These are phyloP conservation scores for Lomographa bimaculata DNA, from an alignment of 2,888 invertebrate species.

Conservation along the genomic window DNA sequence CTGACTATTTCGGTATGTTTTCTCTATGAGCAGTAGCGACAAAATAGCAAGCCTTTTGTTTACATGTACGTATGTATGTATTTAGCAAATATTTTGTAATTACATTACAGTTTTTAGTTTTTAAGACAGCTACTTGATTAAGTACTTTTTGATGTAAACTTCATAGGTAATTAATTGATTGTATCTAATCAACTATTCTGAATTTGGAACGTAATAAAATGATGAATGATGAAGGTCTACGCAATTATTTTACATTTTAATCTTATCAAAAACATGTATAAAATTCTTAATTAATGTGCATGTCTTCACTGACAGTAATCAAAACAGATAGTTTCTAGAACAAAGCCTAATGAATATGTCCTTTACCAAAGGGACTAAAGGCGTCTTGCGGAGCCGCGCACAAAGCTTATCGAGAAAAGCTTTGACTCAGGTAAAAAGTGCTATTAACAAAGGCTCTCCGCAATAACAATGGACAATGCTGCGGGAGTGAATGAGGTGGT, in stretches of 20 bases:
- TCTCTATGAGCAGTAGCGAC: slow-evolving; percentile 22
- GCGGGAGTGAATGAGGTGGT: slow-evolving; percentile 22
- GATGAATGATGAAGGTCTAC: too few species aligned
- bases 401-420: slow-evolving; percentile 51
- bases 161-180: slow-evolving; percentile 7
- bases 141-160: slow-evolving; percentile 9
- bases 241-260: slow-evolving; percentile 2
- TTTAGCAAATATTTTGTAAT: too few species aligned
- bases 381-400: slow-evolving; percentile 22
- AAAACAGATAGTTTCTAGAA: slow-evolving; percentile 12
- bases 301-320: neutral
- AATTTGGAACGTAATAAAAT: too few species aligned
- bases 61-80: too few species aligned
- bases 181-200: slow-evolving; percentile 11
- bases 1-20: slow-evolving; percentile 34
- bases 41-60: too few species aligned
- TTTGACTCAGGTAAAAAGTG: slow-evolving; percentile 59
- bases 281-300: too few species aligned
- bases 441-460: slow-evolving; percentile 50
- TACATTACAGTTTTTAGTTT: too few species aligned
- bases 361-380: slow-evolving; percentile 24
- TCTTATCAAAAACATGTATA: slow-evolving; percentile 9
- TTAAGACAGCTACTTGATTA: slow-evolving; percentile 1
- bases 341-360: slow-evolving; percentile 24
- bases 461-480: slow-evolving; percentile 53